phyloP scores from a whole-genome alignment of 2,113 vertebrate genomes.

The Petrocephalus zakoni region DNA sequence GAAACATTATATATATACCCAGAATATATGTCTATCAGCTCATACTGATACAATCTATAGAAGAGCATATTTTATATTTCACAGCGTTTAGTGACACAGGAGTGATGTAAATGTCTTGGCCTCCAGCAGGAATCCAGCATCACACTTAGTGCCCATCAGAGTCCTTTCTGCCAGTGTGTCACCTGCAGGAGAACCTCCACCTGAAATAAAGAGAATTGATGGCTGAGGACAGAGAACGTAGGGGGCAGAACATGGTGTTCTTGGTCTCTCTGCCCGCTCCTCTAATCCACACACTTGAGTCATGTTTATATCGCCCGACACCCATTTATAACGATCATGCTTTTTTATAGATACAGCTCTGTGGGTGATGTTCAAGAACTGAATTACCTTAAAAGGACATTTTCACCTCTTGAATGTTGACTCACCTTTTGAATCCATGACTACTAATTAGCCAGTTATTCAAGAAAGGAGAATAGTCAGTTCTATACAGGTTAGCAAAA shows the following conservation, averaged over 20 bases:
- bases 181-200: slow-evolving; percentile 52
- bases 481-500: neutral
- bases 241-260: neutral
- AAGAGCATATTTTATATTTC: neutral
- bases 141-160: slow-evolving; percentile 41
- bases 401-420: neutral
- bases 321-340: neutral
- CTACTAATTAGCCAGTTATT: neutral
- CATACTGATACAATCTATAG: neutral
- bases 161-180: slow-evolving; percentile 46
- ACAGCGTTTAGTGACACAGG: neutral
- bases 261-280: neutral
- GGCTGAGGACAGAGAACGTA: neutral
- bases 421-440: neutral
- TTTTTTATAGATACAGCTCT: neutral
- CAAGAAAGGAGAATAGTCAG: neutral
- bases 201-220: slow-evolving; percentile 43
- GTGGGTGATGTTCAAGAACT: neutral
- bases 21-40: neutral
- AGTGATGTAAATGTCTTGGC: neutral
- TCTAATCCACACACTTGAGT: neutral
- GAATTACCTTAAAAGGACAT: neutral
- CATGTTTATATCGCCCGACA: neutral
- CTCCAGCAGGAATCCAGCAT: neutral
- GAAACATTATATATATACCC: neutral